phyloP scores from a whole-genome alignment of 2,113 vertebrate genomes.

The Tyto alba region DNA sequence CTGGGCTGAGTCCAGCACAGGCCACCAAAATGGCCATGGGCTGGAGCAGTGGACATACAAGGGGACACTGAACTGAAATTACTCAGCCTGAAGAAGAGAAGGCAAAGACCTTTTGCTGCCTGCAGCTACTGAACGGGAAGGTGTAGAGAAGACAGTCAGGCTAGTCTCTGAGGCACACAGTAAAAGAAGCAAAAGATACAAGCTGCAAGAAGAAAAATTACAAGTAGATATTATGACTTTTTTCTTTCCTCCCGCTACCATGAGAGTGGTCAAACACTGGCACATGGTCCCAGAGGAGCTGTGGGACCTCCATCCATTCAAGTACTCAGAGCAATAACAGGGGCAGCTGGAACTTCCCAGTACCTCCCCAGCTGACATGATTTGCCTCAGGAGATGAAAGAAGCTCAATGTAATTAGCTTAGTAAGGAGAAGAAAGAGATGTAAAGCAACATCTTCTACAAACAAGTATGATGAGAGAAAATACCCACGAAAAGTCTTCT shows the following conservation, averaged over 20 bases:
- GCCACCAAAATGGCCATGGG: neutral
- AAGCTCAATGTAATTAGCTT: neutral
- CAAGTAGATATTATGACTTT: neutral
- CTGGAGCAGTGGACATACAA: neutral
- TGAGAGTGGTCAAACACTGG: neutral
- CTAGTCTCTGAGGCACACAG: neutral
- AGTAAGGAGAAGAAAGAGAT: neutral
- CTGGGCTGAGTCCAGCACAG: neutral
- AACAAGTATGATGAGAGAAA: neutral
- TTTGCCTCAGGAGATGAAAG: neutral
- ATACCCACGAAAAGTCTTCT: neutral
- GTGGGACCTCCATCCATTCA: neutral
- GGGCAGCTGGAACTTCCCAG: neutral
- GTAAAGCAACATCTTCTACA: neutral
- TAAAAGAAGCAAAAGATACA: neutral
- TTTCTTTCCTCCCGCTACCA: fast-evolving
- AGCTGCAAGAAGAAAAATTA: neutral
- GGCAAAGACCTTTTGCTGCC: neutral
- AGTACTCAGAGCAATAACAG: neutral
- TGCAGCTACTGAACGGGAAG: neutral
- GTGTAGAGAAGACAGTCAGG: neutral
- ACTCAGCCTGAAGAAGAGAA: neutral
- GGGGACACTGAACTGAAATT: neutral
- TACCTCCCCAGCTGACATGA: neutral
- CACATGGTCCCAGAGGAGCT: neutral